Base-by-base conservation (phyloP, 2,888 invertebrate species). In the Pherbina coryleti region DNA sequence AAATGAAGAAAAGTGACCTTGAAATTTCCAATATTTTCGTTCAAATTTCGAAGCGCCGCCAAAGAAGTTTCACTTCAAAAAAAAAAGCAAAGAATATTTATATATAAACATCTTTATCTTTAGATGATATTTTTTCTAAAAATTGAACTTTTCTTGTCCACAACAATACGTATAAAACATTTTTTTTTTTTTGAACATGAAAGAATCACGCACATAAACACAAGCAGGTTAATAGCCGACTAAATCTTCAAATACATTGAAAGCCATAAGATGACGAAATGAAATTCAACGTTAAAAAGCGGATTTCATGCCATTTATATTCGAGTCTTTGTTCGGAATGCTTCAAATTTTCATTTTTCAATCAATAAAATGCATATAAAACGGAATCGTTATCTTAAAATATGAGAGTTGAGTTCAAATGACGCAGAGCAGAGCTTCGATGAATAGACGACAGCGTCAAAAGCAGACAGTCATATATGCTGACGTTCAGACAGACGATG, bases 281-380 rank as follows among this genome's bases (percentile, higher is more conserved):
- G 11, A 44, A 60, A 60, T 55, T 55, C 19, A 60, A 28, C 19
- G 37, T 37, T 44, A 67, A 67, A 37, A 34, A 8, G 66, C 17
- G 44, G 22, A 67, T 67, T 67, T 37, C 3, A 37, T 67, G 67
- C 67, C 19, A 31, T 66, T n/a, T 34, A 17, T 66, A 17, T 66
- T 37, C 66, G 11, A 34, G 25, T 37, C 44, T 37, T n/a, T 28
- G 44, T 34, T 11, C 8, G 22, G 14, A 69, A 49, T 19, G 51
- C 19, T 69, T 51, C 25, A 69, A 69, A 49, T 69, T 51, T 51
- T 51, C 51, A 51, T 28, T 51, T 49, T 69, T 51, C 69, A 51
- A 49, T 69, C 69, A 69, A 69, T 69, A 69, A 69, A 67, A 69
- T 69, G 28, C 69, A 69, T 55, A 55, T 64, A 64, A 64, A 64